Percentiles rank a stretch among this genome's conserved stretches.
Evolutionary conservation across 2,888 invertebrate species (phyloP).

Genomic region (Stenoptilia bipunctidactyla): DNA sequence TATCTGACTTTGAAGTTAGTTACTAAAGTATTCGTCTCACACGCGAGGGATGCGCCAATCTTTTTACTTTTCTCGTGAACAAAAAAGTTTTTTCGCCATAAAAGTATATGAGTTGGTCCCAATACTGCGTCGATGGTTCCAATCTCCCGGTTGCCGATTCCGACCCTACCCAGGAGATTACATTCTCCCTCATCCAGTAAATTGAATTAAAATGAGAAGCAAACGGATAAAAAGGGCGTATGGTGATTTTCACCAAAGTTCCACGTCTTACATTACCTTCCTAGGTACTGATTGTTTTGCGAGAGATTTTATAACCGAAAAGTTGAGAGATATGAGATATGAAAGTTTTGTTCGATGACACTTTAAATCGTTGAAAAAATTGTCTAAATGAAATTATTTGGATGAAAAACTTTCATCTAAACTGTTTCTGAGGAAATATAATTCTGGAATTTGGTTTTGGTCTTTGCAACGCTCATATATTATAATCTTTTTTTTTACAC

Average conservation of each 20-base stretch:
- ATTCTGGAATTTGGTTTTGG: no score
- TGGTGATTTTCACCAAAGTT: conserved; percentile 19
- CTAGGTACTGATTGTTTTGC: conserved; percentile 24
- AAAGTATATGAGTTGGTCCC: conserved; percentile 69
- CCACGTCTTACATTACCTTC: conserved; percentile 35
- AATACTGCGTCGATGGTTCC: conserved; percentile 66
- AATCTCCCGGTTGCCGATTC: conserved; percentile 60
- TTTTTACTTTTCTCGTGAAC: conserved; percentile 56
- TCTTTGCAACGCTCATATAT: no score
- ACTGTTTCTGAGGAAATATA: no score
- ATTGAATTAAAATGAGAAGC: conserved; percentile 41
- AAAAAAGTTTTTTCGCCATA: conserved; percentile 61
- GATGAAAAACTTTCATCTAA: no score
- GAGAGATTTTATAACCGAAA: conserved; percentile 21
- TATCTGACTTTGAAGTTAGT: conserved; percentile 32
- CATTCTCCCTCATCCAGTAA: conserved; percentile 63
- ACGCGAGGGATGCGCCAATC: conserved; percentile 44
- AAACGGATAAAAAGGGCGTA: not conserved
- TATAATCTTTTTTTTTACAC: no score
- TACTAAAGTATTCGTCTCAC: conserved; percentile 43
- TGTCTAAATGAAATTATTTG: no score
- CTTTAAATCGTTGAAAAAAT: no score
- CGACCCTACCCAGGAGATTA: conserved; percentile 64
- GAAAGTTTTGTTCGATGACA: no score
- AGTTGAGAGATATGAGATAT: conserved; percentile 12